Base-by-base conservation (phyloP, 2,113 vertebrate genomes). In the Leiothrix lutea region DNA sequence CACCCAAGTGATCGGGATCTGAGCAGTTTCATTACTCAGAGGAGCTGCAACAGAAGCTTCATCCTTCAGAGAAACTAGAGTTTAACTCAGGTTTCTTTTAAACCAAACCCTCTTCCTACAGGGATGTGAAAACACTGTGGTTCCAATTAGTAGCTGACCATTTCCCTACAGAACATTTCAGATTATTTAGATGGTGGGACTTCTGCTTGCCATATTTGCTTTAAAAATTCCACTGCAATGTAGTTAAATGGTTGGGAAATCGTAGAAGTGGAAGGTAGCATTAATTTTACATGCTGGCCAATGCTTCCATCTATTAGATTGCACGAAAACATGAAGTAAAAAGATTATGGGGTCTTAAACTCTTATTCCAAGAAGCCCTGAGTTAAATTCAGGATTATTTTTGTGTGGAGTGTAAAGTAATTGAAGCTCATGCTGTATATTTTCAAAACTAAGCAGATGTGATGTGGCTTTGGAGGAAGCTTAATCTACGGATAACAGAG, bases 401-500 rank as follows among this genome's bases (percentile, higher is more conserved):
- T 94, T 67, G 90, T 88, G 86, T 4, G 21, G 62, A 82, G 77
- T 80, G 86, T 87, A 96, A 87, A 96, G 96, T 95, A 95, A 94
- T 93, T 86, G 91, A 95, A 95, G 82, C 84, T 97, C 44, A 2
- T 77, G 91, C 90, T 95, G 95, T 96, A 90, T 95, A 91, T 92
- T 96, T 97, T 97, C 92, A 86, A 96, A 95, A 92, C 92, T 88
- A 91, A 96, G 91, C 50, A 88, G 90, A 86, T 96, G 92, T 94
- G 97, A 96, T 90, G 94, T 87, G 95, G 93, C 96, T 97, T 88
- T 94, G 81, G 96, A 95, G 91, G 94, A 97, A 96, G 97, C 96
- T 94, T 98, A 98, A 98, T 97, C 97, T 96, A 51, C 36, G 94
- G 95, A 97, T 98, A 97, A 97, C 91, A 95, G 95, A 96, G 95